phyloP scores from a whole-genome alignment of 2,797 vertebrate genomes.

The Saxicola maurus region DNA sequence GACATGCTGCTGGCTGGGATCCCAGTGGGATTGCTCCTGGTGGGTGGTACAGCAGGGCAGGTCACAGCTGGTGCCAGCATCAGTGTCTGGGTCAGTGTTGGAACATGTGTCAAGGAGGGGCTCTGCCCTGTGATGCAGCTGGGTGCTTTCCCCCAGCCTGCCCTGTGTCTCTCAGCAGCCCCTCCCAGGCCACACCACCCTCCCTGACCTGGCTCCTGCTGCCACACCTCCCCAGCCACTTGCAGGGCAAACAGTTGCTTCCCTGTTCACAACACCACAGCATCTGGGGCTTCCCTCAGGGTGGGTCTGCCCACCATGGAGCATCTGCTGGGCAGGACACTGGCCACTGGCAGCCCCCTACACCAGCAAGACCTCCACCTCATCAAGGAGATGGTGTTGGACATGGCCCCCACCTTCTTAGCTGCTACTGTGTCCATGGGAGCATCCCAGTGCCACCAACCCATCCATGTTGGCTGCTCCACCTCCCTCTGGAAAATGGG shows the following conservation, averaged over 20 bases:
- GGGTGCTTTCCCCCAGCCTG: not conserved
- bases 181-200: not conserved
- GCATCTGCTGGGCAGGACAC: not conserved
- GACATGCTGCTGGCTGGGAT: not conserved
- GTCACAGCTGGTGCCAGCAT: not conserved
- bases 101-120: accelerated
- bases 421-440: conserved; percentile 23
- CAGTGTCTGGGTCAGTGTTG: not conserved
- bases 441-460: not conserved
- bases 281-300: not conserved
- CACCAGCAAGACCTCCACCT: accelerated
- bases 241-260: accelerated
- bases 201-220: not conserved
- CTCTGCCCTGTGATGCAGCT: not conserved
- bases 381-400: not conserved
- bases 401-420: not conserved
- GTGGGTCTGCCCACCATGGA: not conserved
- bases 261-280: accelerated
- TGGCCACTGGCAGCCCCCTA: accelerated
- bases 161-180: not conserved
- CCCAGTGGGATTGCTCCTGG: not conserved
- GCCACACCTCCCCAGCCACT: not conserved
- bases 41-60: not conserved
- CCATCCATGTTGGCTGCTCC: conserved; percentile 55
- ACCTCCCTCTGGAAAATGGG: not conserved